Percentiles rank a stretch among this genome's conserved stretches.
Conservation (phyloP, 2,888 invertebrate species). For the Caenorhabditis japonica region DNA sequence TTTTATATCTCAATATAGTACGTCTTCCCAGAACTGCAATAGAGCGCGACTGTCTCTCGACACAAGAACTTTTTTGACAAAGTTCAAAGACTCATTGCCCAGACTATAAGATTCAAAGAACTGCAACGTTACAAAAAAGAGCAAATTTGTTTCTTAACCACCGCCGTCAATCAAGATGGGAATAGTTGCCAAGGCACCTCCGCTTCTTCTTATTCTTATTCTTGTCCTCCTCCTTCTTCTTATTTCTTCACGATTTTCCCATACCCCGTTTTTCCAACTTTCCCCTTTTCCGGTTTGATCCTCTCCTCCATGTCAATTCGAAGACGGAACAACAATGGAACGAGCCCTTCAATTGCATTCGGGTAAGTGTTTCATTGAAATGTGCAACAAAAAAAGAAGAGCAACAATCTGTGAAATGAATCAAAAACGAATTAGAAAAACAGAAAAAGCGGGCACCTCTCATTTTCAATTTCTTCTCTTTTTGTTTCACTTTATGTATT, state of each 20-base stretch:
- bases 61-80: too few relatives aligned
- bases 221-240: conserved; percentile 6
- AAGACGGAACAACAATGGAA: conserved; percentile 53
- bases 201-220: conserved; percentile 9
- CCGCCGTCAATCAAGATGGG: too few relatives aligned
- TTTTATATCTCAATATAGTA: too few relatives aligned
- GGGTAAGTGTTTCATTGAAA: conserved; percentile 42
- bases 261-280: background rate
- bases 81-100: too few relatives aligned
- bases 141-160: too few relatives aligned
- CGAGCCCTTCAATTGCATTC: conserved; percentile 49
- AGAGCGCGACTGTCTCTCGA: too few relatives aligned
- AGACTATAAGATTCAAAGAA: too few relatives aligned
- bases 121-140: too few relatives aligned
- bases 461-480: background rate
- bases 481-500: conserved; percentile 14
- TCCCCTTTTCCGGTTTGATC: conserved; percentile 18
- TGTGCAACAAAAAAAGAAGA: conserved; percentile 7
- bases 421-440: conserved; percentile 43
- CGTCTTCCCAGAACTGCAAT: too few relatives aligned
- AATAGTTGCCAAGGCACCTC: conserved; percentile 33
- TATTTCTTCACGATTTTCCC: background rate
- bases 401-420: conserved; percentile 33
- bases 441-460: conserved; percentile 3
- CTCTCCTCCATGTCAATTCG: conserved; percentile 51